These are phyloP conservation scores for Drosophila melanosoma DNA, from an alignment of 2,888 invertebrate species.

Conservation along the genomic window DNA sequence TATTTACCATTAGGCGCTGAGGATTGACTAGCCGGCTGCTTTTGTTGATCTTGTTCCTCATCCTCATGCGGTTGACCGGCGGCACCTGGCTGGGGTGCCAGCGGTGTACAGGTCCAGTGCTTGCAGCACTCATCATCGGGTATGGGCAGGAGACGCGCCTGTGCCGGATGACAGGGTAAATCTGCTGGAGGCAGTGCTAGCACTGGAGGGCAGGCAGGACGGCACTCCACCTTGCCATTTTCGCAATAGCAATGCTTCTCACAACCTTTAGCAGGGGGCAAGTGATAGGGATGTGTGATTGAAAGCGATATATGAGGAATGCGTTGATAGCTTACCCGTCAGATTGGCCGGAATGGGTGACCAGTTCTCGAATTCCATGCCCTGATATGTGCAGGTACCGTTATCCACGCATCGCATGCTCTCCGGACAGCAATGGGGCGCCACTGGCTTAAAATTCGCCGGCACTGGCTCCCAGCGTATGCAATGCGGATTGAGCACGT, in stretches of 20 bases:
- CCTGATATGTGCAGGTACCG: constrained; percentile 92
- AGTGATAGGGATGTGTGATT: constrained; percentile 2
- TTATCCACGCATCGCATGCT: constrained; percentile 92
- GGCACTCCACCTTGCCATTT: constrained; percentile 94
- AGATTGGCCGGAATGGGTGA: constrained; percentile 91
- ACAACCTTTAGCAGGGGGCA: constrained; percentile 87
- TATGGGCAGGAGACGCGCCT: constrained; percentile 88
- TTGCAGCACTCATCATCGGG: constrained; percentile 94
- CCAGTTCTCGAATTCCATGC: constrained; percentile 89
- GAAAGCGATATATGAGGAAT: constrained; percentile 18
- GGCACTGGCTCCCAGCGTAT: constrained; percentile 94
- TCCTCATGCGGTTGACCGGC: constrained; percentile 37
- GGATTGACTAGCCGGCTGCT: constrained; percentile 11
- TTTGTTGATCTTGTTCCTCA: constrained; percentile 22
- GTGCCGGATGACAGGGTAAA: constrained; percentile 89
- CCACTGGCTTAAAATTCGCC: constrained; percentile 88
- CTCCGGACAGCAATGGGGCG: constrained; percentile 93
- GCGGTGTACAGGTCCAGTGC: constrained; percentile 89
- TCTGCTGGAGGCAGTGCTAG: constrained; percentile 90
- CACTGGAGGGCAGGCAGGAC: constrained; percentile 92
- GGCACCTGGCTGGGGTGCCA: constrained; percentile 76
- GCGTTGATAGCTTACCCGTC: constrained; percentile 85
- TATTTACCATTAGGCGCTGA: constrained; percentile 75
- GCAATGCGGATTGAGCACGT: constrained; percentile 93
- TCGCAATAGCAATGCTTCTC: constrained; percentile 95